Base-by-base conservation (phyloP, 2,888 invertebrate species). In the Dusona sp. region DNA sequence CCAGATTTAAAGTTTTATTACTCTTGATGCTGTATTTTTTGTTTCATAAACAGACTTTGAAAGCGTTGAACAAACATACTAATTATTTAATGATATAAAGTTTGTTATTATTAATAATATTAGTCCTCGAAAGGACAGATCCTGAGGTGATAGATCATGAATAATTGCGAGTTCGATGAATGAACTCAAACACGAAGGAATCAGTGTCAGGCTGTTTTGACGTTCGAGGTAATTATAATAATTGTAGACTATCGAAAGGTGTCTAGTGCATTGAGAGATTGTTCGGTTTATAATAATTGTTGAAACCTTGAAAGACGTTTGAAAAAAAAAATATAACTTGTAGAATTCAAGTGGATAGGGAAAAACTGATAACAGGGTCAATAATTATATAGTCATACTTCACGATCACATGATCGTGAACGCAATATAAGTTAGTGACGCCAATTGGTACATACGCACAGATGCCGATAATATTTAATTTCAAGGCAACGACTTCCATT, bases 401-500 rank as follows among this genome's bases (percentile, higher is more conserved):
- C 29, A 48, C 79, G 75, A 83, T 73, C 79, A 38, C 70, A 75
- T 54, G 83, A 83, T 83, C 77, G 77, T 68, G 61, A 77, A 48
- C 22, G 81, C 75, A 57, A 73, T 77, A 86, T 79, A 80, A 86
- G 80, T 86, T 80, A 83, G 79, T 77, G 51, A 79, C 57, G 86
- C 67, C 65, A 79, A 83, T 85, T 80, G 83, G 65, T 75, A 57
- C 75, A 22, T 29, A 29, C 29, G 33, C 29, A 77, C 54, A 54
- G 54, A 72, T 75, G n/a, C 54, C 70, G 79, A 80, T 77, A 77
- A 45, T 73, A 80, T 83, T 61, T 80, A 61, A 80, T 82, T 87
- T 88, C 87, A 88, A 89, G 87, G 88, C 82, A 54, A 85, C 75
- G 48, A 73, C 79, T 75, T 80, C 87, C 83, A 84, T 78, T 75